A percentile compares a stretch with the other conserved stretches of the same genome.
phyloP scores from a whole-genome alignment of 1,140 invertebrate genomes.

The Trachymyrmex cornetzi region DNA sequence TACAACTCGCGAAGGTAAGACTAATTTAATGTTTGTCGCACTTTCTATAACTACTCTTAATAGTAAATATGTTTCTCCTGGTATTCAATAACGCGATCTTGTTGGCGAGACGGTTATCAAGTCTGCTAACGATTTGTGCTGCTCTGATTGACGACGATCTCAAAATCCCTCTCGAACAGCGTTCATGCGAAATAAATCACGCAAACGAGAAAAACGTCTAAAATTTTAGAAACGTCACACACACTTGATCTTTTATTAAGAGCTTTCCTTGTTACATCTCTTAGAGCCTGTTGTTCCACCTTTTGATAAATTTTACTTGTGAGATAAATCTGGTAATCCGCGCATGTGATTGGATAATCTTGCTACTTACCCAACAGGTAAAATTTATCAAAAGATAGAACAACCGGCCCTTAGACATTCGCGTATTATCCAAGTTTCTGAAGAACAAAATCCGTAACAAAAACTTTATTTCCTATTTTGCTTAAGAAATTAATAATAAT shows the following conservation, averaged over 20 bases:
- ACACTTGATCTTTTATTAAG: background rate
- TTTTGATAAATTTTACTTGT: too few species aligned
- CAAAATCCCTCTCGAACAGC: constrained; percentile 27
- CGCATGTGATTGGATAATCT: too few species aligned
- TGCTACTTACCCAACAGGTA: too few species aligned
- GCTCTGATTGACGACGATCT: constrained; percentile 36
- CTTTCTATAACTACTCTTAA: constrained; percentile 67
- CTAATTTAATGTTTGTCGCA: constrained; percentile 37
- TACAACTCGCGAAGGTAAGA: background rate
- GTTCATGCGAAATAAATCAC: background rate
- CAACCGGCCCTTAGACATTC: background rate
- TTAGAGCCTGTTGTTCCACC: too few species aligned
- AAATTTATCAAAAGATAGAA: too few species aligned
- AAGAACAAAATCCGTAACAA: background rate
- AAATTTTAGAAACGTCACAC: background rate
- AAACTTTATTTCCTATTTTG: background rate
- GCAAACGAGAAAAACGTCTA: background rate
- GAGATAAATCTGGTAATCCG: too few species aligned
- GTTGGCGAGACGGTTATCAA: background rate
- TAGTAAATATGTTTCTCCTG: constrained; percentile 68
- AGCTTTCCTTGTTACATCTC: background rate
- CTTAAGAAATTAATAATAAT: background rate
- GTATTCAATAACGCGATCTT: constrained; percentile 25
- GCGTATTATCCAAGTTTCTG: background rate
- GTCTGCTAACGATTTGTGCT: constrained; percentile 28